A percentile compares a stretch with the other conserved stretches of the same genome.
These are phyloP conservation scores for Acanthoscelides obtectus DNA, from an alignment of 2,888 invertebrate species.

Conservation along the genomic window DNA sequence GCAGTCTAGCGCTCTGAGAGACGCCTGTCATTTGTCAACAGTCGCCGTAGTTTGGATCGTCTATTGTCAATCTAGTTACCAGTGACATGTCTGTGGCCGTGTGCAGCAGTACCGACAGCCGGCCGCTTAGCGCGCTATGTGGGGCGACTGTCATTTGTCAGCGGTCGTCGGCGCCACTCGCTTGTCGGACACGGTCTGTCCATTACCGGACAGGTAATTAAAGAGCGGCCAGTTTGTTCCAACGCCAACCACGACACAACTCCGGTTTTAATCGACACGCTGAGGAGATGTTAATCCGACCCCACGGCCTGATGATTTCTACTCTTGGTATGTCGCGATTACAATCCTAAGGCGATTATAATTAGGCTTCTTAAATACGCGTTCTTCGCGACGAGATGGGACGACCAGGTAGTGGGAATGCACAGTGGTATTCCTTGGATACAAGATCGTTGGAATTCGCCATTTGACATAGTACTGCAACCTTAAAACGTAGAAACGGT, in stretches of 20 bases:
- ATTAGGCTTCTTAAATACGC: not conserved
- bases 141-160: constrained; percentile 45
- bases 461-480: no score
- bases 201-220: constrained; percentile 51
- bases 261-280: constrained; percentile 44
- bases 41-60: no score
- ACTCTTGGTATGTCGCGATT: not conserved
- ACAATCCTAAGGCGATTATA: not conserved
- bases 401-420: not conserved
- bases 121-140: constrained; percentile 25
- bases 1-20: no score
- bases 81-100: not conserved
- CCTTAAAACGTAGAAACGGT: no score
- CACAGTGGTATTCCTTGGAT: not conserved
- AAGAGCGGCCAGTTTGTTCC: constrained; percentile 46
- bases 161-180: constrained; percentile 43
- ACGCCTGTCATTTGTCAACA: no score
- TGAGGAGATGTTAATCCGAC: constrained; percentile 27
- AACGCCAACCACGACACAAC: constrained; percentile 35
- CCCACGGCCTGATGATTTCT: not conserved
- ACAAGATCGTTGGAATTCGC: not conserved
- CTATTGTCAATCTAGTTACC: not conserved
- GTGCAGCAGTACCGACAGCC: constrained; percentile 10
- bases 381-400: not conserved
- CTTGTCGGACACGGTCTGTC: constrained; percentile 49